Evolutionary conservation across 2,113 vertebrate genomes (phyloP), one percentile per base, ranked within the genome.

Genomic region (Columba janthina): DNA sequence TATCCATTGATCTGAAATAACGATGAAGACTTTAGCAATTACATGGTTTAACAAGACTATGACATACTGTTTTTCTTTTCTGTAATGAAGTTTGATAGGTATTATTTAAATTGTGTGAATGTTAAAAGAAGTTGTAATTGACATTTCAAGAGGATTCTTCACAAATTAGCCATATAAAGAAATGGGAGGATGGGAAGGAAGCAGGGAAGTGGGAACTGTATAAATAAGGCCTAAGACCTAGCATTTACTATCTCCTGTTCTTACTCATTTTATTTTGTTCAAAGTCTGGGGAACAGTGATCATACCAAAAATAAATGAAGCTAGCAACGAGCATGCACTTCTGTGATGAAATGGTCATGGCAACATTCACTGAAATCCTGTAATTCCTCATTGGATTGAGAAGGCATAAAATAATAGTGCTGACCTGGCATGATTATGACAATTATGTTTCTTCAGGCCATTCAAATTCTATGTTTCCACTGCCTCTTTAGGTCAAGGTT

Each of bases 401-500:
- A 93, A 93, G 50, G 57, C 12, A 2, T 74, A 87, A 92, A 95
- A 90, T 53, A 76, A 73, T 74, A 90, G 21, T 53, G 12, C 57
- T 83, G 79, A 67, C 44, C 44, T 87, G 76, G 57, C 38, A 84
- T 89, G 66, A 90, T 89, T 92, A 92, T 24, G 50, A 57, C 79
- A 92, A 36, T 57, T 77, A 12, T 80, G 38, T 79, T 91, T 75
- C 66, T 92, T 72, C 70, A 91, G 61, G 85, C 66, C 87, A 87
- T 65, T 75, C 28, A 96, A 93, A 71, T 81, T 62, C 69, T 88
- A 53, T 82, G 96, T 91, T 96, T 97, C 93, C 84, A 84, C 84
- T 94, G 95, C 44, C 73, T 94, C 88, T 93, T 94, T 31, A 94
- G 74, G 97, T 96, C 81, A 95, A 91, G 93, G 93, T 93, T 97